Conservation (phyloP, 2,888 invertebrate species). For the Ophion slaviceki region DNA sequence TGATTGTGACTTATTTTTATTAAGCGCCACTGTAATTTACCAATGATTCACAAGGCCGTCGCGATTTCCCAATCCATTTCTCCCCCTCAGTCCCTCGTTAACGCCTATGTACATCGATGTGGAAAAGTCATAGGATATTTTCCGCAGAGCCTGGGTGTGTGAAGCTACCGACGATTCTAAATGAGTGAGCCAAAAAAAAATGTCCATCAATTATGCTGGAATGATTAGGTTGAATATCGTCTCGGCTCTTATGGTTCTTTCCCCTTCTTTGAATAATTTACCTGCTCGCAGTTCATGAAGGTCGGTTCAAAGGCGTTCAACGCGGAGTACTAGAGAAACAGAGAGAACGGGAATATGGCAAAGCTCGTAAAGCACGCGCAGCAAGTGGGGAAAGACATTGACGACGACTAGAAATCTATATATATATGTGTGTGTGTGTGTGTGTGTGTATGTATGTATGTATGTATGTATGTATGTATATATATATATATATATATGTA, state of each 20-base stretch:
- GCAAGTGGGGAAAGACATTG: conserved; percentile 24
- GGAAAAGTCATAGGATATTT: neutral
- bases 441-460: too few relatives aligned
- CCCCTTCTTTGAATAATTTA: conserved; percentile 71
- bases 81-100: too few relatives aligned
- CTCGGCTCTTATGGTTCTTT: conserved; percentile 70
- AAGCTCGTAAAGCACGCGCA: conserved; percentile 38
- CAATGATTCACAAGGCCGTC: too few relatives aligned
- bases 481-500: too few relatives aligned
- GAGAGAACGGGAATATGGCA: conserved; percentile 25
- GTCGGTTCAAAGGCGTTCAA: conserved; percentile 55
- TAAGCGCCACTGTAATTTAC: too few relatives aligned
- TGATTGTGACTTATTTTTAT: too few relatives aligned
- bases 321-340: conserved; percentile 11
- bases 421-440: too few relatives aligned
- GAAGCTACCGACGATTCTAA: neutral
- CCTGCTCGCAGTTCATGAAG: conserved; percentile 60
- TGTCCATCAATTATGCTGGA: conserved; percentile 67
- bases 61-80: too few relatives aligned
- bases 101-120: too few relatives aligned
- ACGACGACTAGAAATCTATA: neutral
- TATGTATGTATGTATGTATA: too few relatives aligned
- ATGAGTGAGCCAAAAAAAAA: conserved; percentile 19
- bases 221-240: conserved; percentile 67
- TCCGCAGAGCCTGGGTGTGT: neutral